phyloP scores from a whole-genome alignment of 2,888 invertebrate species.

The Thereva nobilitata region DNA sequence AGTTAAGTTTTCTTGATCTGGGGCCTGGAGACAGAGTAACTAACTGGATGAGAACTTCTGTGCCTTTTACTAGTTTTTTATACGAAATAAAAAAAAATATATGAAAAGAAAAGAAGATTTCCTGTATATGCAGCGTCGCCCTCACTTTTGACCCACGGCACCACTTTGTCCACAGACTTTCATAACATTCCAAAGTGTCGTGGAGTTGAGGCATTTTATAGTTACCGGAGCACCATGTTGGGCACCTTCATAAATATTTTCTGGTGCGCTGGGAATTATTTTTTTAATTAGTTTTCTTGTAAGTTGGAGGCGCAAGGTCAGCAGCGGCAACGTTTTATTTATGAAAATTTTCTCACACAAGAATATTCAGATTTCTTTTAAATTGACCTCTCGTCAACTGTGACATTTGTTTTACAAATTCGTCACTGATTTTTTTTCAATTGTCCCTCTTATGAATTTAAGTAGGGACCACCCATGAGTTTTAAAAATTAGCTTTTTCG shows the following conservation, averaged over 20 bases:
- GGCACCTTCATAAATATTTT: conserved; percentile 28
- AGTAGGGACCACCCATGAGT: too few relatives aligned
- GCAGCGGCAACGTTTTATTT: conserved; percentile 7
- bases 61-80: conserved; percentile 14
- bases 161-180: conserved; percentile 28
- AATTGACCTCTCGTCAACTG: conserved; percentile 4
- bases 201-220: conserved; percentile 5
- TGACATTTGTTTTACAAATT: too few relatives aligned
- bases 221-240: neutral
- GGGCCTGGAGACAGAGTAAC: neutral
- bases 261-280: conserved; percentile 25
- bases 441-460: too few relatives aligned
- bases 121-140: conserved; percentile 23
- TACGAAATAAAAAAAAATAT: too few relatives aligned
- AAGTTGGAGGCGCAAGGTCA: conserved; percentile 15
- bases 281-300: conserved; percentile 28
- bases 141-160: conserved; percentile 30
- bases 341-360: conserved; percentile 24
- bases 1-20: conserved; percentile 3
- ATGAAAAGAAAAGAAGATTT: conserved; percentile 1
- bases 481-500: too few relatives aligned
- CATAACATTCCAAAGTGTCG: conserved; percentile 28
- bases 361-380: conserved; percentile 23
- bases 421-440: too few relatives aligned
- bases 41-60: conserved; percentile 4